phyloP scores from a whole-genome alignment of 2,113 vertebrate species.

The Sardina pilchardus region DNA sequence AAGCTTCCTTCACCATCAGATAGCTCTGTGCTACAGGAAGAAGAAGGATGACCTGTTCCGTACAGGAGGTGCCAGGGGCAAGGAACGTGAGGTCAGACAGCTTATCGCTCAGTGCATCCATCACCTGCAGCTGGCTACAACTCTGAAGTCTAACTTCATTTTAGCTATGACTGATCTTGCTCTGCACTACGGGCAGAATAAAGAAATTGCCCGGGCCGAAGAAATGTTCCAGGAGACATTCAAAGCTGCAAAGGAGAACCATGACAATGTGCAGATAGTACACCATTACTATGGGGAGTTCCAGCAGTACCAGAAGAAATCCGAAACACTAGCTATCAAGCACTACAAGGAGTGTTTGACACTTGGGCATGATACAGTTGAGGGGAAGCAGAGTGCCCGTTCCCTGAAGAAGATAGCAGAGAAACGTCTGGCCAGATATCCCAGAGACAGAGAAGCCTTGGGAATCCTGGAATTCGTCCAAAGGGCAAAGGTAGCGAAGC shows the following conservation, averaged over 20 bases:
- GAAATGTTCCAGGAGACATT: conserved; percentile 44
- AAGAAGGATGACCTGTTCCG: conserved; percentile 24
- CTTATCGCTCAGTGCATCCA: conserved; percentile 39
- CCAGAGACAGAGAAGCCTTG: conserved; percentile 38
- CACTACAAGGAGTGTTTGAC: conserved; percentile 45
- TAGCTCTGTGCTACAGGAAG: conserved; percentile 70
- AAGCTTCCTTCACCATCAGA: conserved; percentile 70
- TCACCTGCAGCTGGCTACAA: conserved; percentile 46
- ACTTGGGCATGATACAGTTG: neutral
- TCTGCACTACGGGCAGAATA: conserved; percentile 30
- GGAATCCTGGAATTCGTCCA: conserved; percentile 50
- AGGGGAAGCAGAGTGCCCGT: conserved; percentile 20
- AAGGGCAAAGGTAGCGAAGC: conserved; percentile 35
- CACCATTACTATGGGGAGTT: conserved; percentile 35
- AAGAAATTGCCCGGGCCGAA: conserved; percentile 37
- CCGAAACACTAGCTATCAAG: conserved; percentile 30
- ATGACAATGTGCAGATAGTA: conserved; percentile 25
- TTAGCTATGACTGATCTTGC: conserved; percentile 45
- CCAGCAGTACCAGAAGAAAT: conserved; percentile 32
- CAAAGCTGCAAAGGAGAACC: conserved; percentile 35
- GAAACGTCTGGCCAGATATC: neutral
- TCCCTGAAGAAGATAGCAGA: conserved; percentile 30
- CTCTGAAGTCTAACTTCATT: conserved; percentile 33
- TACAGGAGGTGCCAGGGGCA: neutral
- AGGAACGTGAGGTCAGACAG: conserved; percentile 1